These are phyloP conservation scores for Carduelis carduelis DNA, from an alignment of 2,797 vertebrate species.

Conservation along the genomic window DNA sequence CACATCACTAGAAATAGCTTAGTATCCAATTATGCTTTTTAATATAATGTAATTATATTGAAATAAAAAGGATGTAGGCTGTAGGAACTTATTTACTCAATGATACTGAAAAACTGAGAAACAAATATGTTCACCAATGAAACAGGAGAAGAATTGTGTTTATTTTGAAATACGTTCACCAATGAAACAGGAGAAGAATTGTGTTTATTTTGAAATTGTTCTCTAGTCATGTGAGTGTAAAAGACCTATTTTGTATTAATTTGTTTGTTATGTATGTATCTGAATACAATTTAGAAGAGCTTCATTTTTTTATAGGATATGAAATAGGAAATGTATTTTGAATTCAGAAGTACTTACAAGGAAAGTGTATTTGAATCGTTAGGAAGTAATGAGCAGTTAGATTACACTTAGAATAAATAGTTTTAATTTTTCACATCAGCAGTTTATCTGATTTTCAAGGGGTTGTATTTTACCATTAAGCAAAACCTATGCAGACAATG, in stretches of 20 bases:
- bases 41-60: background rate
- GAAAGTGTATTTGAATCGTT: background rate
- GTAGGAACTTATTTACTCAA: background rate
- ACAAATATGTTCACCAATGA: rapidly evolving
- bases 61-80: background rate
- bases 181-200: background rate
- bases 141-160: background rate
- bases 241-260: background rate
- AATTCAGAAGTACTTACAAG: background rate
- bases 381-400: background rate
- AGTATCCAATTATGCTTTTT: background rate
- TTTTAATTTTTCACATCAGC: background rate
- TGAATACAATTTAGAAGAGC: background rate
- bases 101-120: background rate
- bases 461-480: slow-evolving; percentile 56
- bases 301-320: background rate
- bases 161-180: background rate
- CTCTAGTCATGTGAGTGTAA: background rate
- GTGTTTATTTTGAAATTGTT: background rate
- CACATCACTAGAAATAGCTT: background rate
- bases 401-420: background rate
- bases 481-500: slow-evolving; percentile 18
- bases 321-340: background rate
- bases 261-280: background rate
- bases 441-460: background rate